phyloP scores from a whole-genome alignment of 1,140 invertebrate species.

The Metaphire vulgaris region DNA sequence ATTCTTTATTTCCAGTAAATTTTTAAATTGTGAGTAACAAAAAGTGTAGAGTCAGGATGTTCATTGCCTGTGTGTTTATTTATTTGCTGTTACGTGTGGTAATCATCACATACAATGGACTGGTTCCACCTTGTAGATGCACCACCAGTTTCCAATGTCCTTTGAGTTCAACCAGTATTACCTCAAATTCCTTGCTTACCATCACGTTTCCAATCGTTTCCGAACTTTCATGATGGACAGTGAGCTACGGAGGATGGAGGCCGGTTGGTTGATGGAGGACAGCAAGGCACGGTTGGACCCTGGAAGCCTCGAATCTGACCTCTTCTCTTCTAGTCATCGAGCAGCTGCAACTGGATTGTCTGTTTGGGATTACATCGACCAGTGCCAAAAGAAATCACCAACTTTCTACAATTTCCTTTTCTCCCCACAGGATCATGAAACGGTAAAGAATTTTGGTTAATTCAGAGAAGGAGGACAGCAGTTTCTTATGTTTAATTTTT shows the following conservation, averaged over 20 bases:
- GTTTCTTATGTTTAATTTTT: no score
- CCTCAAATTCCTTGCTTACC: constrained; percentile 85
- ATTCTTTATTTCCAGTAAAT: no score
- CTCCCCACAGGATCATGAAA: constrained; percentile 64
- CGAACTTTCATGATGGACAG: constrained; percentile 90
- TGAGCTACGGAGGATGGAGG: constrained; percentile 82
- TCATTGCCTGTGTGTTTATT: no score
- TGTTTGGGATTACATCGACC: constrained; percentile 91
- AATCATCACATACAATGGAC: no score
- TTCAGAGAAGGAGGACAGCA: no score
- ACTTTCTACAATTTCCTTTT: constrained; percentile 90
- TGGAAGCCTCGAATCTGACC: neutral
- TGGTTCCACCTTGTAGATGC: no score
- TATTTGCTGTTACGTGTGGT: no score
- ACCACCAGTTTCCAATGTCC: constrained; percentile 85
- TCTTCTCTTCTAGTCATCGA: neutral
- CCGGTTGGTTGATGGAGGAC: constrained; percentile 57
- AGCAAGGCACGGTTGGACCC: constrained; percentile 19
- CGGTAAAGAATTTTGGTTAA: no score
- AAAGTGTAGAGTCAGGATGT: no score
- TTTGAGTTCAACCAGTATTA: constrained; percentile 99
- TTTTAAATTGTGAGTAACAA: no score
- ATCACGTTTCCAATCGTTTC: constrained; percentile 88
- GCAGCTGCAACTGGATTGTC: constrained; percentile 63
- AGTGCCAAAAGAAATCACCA: constrained; percentile 73